phyloP scores from a whole-genome alignment of 2,888 invertebrate genomes.

The Epistrophella euchroma region DNA sequence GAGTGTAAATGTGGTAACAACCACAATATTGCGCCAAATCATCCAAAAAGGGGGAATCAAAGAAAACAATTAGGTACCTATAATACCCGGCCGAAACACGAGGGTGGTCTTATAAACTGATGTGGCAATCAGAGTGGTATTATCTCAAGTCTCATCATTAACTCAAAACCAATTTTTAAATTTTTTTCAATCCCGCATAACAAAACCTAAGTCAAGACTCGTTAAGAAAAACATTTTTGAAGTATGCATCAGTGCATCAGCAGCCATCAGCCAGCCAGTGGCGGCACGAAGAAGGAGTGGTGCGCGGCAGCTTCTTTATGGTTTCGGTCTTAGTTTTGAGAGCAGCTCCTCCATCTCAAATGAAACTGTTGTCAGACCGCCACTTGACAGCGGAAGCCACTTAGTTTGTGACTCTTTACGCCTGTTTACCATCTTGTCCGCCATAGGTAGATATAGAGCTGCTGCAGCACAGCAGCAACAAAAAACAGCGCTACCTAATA shows the following conservation, averaged over 20 bases:
- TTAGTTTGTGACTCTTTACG: constrained; percentile 69
- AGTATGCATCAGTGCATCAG: constrained; percentile 6
- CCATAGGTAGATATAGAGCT: too few species aligned
- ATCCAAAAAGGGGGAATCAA: constrained; percentile 31
- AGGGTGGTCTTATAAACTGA: constrained; percentile 64
- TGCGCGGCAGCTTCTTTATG: constrained; percentile 57
- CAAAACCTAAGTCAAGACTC: constrained; percentile 20
- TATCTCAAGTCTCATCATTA: constrained; percentile 56
- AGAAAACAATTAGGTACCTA: background rate
- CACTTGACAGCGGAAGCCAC: constrained; percentile 75
- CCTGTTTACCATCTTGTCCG: constrained; percentile 62
- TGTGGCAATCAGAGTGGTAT: constrained; percentile 58
- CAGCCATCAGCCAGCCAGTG: too few species aligned
- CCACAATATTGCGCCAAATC: constrained; percentile 46
- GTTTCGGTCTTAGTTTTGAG: constrained; percentile 42
- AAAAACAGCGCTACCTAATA: constrained; percentile 22
- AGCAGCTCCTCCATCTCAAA: constrained; percentile 52
- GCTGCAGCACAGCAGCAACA: background rate
- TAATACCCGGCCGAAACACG: constrained; percentile 9
- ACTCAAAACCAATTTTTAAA: constrained; percentile 57
- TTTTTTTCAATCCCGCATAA: constrained; percentile 9
- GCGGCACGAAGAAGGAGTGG: background rate
- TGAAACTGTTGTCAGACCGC: constrained; percentile 71
- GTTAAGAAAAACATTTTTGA: constrained; percentile 53
- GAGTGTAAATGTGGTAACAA: constrained; percentile 8